A percentile compares a stretch with the other conserved stretches of the same genome.
Evolutionary conservation across 2,888 invertebrate genomes (phyloP).

Genomic region (Coenonympha glycerion): DNA sequence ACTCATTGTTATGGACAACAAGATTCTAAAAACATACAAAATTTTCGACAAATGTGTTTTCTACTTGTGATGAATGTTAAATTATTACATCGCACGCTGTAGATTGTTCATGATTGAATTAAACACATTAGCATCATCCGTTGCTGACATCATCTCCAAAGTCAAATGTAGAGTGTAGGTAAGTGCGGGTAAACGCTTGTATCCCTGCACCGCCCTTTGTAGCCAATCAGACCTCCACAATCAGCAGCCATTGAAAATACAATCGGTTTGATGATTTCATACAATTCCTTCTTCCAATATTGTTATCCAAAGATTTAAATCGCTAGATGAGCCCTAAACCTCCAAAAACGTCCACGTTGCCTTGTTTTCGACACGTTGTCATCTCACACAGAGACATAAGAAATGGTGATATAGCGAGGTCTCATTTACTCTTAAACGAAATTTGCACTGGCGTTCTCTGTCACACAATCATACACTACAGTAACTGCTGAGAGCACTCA

Average conservation of each 20-base stretch:
- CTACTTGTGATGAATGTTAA: background rate
- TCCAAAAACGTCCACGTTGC: too few species aligned
- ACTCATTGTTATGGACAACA: too few species aligned
- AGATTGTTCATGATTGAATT: conserved; percentile 43
- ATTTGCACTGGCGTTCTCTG: too few species aligned
- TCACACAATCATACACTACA: too few species aligned
- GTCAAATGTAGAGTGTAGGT: conserved; percentile 18
- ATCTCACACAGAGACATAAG: too few species aligned
- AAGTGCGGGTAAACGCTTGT: conserved; percentile 16
- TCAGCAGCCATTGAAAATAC: background rate
- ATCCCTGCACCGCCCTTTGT: conserved; percentile 27
- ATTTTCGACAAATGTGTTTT: background rate
- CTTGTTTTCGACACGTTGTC: too few species aligned
- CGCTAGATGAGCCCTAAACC: too few species aligned
- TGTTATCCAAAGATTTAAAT: too few species aligned
- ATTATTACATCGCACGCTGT: conserved; percentile 22
- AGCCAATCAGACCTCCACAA: conserved; percentile 17
- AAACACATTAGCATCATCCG: conserved; percentile 48
- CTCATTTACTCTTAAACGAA: too few species aligned
- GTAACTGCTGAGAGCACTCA: too few species aligned
- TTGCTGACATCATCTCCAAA: conserved; percentile 47
- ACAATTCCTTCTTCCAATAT: background rate
- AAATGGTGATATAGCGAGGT: too few species aligned
- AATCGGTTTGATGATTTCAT: background rate
- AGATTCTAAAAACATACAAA: background rate